Evolutionary conservation across 2,113 vertebrate genomes (phyloP), one percentile per base, ranked within the genome.

Genomic region (Columba janthina): DNA sequence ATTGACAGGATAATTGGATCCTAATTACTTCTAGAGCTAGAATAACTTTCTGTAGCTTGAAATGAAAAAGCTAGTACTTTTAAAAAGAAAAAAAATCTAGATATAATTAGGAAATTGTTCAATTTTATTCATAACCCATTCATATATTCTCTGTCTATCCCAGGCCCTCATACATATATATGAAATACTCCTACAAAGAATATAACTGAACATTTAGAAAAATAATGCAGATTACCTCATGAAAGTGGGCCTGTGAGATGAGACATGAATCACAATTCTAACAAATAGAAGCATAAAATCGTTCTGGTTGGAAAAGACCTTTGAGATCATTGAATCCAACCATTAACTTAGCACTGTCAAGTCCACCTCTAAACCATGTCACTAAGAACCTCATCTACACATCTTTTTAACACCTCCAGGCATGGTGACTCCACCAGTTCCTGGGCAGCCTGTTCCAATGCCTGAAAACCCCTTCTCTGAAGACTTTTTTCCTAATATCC

Each of bases 21-120:
- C 64, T 71, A 76, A 82, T 94, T 95, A 65, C 94, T 91, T 71
- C 56, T 89, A 36, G 57, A 75, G 74, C 24, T 42, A 46, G 74
- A 82, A 70, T 76, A 91, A 40, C 46, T 62, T 91, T 79, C 46
- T 66, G 11, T 61, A 70, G 17, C 6, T 79, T 79, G 54, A 89
- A 92, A 69, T 65, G 21, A 75, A 79, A 94, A 32, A 56, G 28
- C 19, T 38, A 86, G 36, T 66, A 46, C 14, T 86, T 91, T 62
- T 3, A 14, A n/a, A 61, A 61, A 32, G 2, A 4, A 13, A 64
- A 88, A 58, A n/a, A 24, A 54, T 31, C 24, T 53, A 32, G 53
- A 14, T 25, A 89, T 10, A 40, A 79, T 85, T 65, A 62, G 54
- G 36, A 93, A 88, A 88, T 44, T 51, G 71, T 12, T 38, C 24